phyloP scores from a whole-genome alignment of 2,113 vertebrate genomes.

The Laticauda laticaudata region DNA sequence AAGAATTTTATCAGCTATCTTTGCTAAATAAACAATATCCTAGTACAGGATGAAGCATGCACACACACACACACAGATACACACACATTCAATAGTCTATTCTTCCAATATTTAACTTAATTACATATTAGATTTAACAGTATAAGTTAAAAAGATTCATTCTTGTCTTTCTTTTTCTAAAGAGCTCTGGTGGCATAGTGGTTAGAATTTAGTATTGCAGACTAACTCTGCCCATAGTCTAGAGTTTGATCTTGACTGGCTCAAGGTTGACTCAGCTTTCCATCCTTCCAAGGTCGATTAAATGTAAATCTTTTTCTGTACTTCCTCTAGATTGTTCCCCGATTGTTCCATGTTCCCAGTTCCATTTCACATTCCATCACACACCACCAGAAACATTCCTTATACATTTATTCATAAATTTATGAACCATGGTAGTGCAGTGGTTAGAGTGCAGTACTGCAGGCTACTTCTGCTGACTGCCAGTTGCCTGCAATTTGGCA shows the following conservation, averaged over 20 bases:
- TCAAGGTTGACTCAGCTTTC: neutral
- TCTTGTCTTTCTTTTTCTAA: neutral
- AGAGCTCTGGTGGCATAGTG: neutral
- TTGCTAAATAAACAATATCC: neutral
- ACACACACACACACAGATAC: neutral
- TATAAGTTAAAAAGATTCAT: neutral
- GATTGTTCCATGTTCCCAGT: neutral
- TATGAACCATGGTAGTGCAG: too few species aligned
- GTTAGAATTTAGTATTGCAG: neutral
- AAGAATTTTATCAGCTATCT: constrained; percentile 15
- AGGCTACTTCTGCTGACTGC: too few species aligned
- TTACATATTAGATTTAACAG: neutral
- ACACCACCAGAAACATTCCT: neutral
- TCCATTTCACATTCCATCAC: neutral
- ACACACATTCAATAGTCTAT: neutral
- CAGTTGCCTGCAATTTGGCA: too few species aligned
- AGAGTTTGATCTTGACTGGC: neutral
- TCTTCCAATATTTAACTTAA: neutral
- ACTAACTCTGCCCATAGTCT: neutral
- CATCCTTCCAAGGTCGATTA: neutral
- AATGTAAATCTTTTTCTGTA: neutral
- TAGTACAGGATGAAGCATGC: neutral
- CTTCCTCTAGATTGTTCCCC: neutral
- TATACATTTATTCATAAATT: neutral
- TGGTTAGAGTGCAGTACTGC: too few species aligned